Evolutionary conservation across 2,888 invertebrate species (phyloP), one percentile per base, ranked within the genome.

Genomic region (Atethmia centrago): DNA sequence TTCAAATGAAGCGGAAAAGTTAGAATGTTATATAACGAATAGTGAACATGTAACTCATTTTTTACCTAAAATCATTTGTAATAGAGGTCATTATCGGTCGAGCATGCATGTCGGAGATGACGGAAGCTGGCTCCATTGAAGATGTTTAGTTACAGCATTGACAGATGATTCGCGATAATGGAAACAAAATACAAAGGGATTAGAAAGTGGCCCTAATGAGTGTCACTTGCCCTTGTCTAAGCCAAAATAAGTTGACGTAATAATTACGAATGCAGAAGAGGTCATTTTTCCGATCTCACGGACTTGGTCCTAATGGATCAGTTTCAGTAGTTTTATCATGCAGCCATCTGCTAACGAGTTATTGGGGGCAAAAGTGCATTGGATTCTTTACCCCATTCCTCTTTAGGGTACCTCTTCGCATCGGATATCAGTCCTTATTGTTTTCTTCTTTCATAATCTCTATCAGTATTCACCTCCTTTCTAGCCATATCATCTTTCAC

Each of bases 71-170:
- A 86, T 80, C 83, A 79, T 74, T 82, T 58, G 83, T 84, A 85
- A 86, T 89, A 88, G 88, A 88, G 88, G 87, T 87, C 86, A 87
- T 87, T 88, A 86, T 88, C 87, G 84, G 84, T 84, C 80, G 76
- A 21, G 61, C 71, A 70, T 64, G 74, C 72, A 77, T 75, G 84
- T 77, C 66, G 80, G 84, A 84, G 87, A 74, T 78, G 69, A 64
- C 71, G 71, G 79, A 85, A 79, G 83, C 72, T 68, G 71, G 31
- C 10, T 64, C 58, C 70, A 77, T 81, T 71, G 69, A 66, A 45
- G 82, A 80, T 77, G 31, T 64, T 63, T 62, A 63, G 70, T 61
- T 61, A 61, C 53, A 71, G 49, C 58, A 70, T 64, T 76, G 82
- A 84, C 55, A 58, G 45, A 66, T 56, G 55, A 71, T 51, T 62